Base-by-base conservation (phyloP, 2,113 vertebrate genomes). In the Cavia aperea region DNA sequence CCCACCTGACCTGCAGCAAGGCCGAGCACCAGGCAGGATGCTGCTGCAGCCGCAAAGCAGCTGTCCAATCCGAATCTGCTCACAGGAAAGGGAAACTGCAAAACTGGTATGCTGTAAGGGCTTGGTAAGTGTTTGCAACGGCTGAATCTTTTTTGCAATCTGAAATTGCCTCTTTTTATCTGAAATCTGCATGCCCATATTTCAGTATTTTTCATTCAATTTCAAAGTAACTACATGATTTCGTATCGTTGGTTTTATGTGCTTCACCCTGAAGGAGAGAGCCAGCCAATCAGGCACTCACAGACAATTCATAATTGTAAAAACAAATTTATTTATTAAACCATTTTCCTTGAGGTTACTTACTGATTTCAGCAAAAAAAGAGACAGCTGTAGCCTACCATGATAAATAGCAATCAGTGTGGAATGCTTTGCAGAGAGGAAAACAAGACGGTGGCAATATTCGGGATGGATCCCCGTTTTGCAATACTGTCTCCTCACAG, bases 191-290 rank as follows among this genome's bases (percentile, higher is more conserved):
- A 79, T 7, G 21, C 33, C 24, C 11, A 36, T 62, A 6, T 54
- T 81, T 86, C 51, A 54, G 24, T 84, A 86, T 19, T 36, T 43
- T 92, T 81, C 75, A 84, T 1, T 56, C 43, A 46, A 81, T 87
- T 77, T 94, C 77, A 92, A 88, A 92, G 72, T 36, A 94, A 88
- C 79, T 62, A 87, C 56, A 90, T 1, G 31, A 81, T 51, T 81
- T 88, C 81, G 70, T 5, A 18, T 29, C 81, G 49, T 29, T 92
- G 77, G n/a, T 93, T 83, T 89, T 78, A 54, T 31, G 39, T 51
- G 14, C 82, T 81, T 63, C 62, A 86, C 49, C 78, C 63, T 88
- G 79, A 95, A 81, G 86, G 94, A 82, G 82, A 90, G 1, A 63
- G 24, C 26, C 56, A 94, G 81, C 29, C 54, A 93, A 88, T 46